Evolutionary conservation across 2,113 vertebrate species (phyloP), one percentile per base, ranked within the genome.

Genomic region (Falco punctatus): DNA sequence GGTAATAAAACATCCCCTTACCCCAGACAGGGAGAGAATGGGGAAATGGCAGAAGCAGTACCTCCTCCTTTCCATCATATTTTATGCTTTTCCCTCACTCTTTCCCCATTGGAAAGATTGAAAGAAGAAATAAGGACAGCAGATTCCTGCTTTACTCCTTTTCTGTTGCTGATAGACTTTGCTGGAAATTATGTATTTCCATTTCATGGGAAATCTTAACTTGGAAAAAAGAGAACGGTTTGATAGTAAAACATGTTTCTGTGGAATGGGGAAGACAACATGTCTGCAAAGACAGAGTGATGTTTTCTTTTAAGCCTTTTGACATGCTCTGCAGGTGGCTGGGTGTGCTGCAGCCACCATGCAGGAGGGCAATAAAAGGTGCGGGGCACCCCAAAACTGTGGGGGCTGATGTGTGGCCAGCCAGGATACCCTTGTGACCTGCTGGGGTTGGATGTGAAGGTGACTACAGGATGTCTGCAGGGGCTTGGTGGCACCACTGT

Each of bases 351-450:
- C 44, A 73, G 52, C 38, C 38, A 10, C 48, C 2, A 0, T 4
- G 13, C 9, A 11, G 40, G 26, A 33, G 40, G 40, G n/a, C 11
- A 44, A 13, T 3, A 7, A 19, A 8, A 51, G 59, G 16, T 10
- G 20, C 9, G 8, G 8, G 28, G 8, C 16, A 46, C 30, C 66
- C 58, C 27, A 23, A 33, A 35, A 14, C 14, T 4, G 0, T 0
- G 5, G 30, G 19, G 12, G 35, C 14, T 20, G 58, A 17, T 17
- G 33, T 15, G 2, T 30, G 1, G 3, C 1, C 5, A 52, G 21
- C 62, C 33, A 11, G 48, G 48, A 13, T 6, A 28, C 13, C 64
- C 40, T 14, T 2, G 5, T 9, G 16, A 15, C 38, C 44, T 72
- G 35, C 66, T n/a, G 32, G 58, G 66, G 22, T 8, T 13, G 81